Evolutionary conservation across 1,140 invertebrate species (phyloP), one percentile per base, ranked within the genome.

Genomic region (Cotesia typhae): DNA sequence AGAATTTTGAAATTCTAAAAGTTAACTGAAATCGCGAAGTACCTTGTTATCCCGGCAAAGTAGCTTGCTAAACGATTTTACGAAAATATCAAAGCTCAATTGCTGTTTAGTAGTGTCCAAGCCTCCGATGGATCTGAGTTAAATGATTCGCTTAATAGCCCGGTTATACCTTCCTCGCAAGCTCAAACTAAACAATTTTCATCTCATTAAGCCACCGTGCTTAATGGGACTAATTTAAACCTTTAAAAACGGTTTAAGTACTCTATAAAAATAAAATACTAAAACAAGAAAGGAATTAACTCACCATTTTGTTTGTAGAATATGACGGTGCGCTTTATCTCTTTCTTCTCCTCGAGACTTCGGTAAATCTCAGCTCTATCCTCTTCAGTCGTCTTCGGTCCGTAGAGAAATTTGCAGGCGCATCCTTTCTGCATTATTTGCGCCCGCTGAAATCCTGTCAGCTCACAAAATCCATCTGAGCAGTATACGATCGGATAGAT

Each of bases 371-470:
- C 92, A 55, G 89, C 87, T 75, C 94, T 96, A 80, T 97, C 93
- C 73, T 96, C 95, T 7, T 96, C 94, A 53, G 91, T 90, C 1
- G 96, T 98, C 80, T 98, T 95, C 6, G 92, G 90, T 0, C 96
- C 97, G 84, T 96, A 96, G 0, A 98, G 92, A 85, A 98, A 98
- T 87, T 96, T 96, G 88, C 96, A 98, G 72, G 95, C 95, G 86
- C 96, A 98, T 74, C 95, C 94, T 84, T 97, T 97, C 87, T 98
- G 96, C 95, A 97, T 97, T 85, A 97, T 96, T 88, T 98, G 96
- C 52, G 96, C 96, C 74, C 97, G 90, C 72, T 94, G 90, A 88
- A 93, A 97, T 73, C 96, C 96, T 71, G 96, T 98, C 88, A 98
- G 91, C 88, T 98, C 96, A 85, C 96, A 97, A 89, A 98, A 98